A percentile compares a stretch with the other conserved stretches of the same genome.
These are phyloP conservation scores for Climacteris rufus DNA, from an alignment of 2,113 vertebrate genomes.

Conservation along the genomic window DNA sequence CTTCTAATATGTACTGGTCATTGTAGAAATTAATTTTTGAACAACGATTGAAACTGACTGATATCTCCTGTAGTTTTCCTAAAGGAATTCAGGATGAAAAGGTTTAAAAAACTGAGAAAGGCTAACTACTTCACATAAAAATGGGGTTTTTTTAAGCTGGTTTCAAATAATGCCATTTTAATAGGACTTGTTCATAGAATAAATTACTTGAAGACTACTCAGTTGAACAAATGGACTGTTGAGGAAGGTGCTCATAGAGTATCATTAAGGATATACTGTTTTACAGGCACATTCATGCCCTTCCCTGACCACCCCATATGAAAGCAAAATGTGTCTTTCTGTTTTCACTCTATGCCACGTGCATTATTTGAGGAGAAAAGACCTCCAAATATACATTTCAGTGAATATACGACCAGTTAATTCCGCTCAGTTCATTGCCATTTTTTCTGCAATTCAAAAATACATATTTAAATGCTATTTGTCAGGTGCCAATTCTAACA, in stretches of 20 bases:
- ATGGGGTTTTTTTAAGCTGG: background rate
- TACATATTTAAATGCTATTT: background rate
- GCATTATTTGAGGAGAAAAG: background rate
- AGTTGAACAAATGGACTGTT: background rate
- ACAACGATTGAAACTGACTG: background rate
- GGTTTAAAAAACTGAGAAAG: background rate
- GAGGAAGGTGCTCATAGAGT: background rate
- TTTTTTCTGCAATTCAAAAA: background rate
- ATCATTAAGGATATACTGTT: background rate
- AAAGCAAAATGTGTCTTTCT: background rate
- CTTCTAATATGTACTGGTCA: background rate
- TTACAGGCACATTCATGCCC: background rate
- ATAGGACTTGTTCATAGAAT: background rate
- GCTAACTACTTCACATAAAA: background rate
- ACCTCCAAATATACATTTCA: background rate
- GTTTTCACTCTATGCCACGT: background rate
- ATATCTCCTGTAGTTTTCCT: background rate
- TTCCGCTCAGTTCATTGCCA: background rate
- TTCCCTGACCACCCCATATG: background rate
- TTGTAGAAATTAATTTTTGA: background rate
- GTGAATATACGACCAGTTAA: background rate
- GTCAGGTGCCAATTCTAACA: background rate
- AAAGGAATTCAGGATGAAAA: background rate
- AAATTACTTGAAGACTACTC: background rate
- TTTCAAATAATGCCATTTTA: background rate